Base-by-base conservation (phyloP, 2,888 invertebrate species). In the Calliphora vomitoria region DNA sequence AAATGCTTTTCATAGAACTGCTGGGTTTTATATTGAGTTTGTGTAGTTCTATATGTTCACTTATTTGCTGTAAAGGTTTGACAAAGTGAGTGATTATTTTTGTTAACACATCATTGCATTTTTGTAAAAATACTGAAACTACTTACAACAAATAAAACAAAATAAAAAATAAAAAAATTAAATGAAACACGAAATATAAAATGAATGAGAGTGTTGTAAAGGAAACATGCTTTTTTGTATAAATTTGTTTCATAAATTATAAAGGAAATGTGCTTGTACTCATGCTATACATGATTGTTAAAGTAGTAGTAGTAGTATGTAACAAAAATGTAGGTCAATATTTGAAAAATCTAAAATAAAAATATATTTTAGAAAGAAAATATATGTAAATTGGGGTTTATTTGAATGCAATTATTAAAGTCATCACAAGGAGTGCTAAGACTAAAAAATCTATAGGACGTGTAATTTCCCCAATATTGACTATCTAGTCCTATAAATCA, bases 91-190 rank as follows among this genome's bases (percentile, higher is more conserved):
- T 82, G 87, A 87, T 84, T 87, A 84, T 84, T 87, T 83, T 87
- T 87, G 87, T 87, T 87, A 81, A 87, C 84, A 87, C 84, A 87
- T 87, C 87, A 84, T 78, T 84, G 87, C 87, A 82, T 87, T 84
- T 84, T 82, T 76, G 68, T 69, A 38, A 62, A 81, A 81, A 81
- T 18, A 50, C 35, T 50, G 35, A 41, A 47, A n/a, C n/a, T 25
- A 58, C 20, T 8, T 25, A 58, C 15, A 8, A 13, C 11, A 3
- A 44, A 3, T 41, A 20, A 3, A 4, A n/a, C n/a, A n/a, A n/a
- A n/a, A n/a, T n/a, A n/a, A 60, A 31, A 62, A 60, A 8, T 2
- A 60, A 25, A 62, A 25, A 50, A 25, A 25, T 1, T 25, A 25
- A 25, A 31, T 0, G 1, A 35, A 15, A 78, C 20, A 79, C 3